These are phyloP conservation scores for Buathra laborator DNA, from an alignment of 2,888 invertebrate species.

Conservation along the genomic window DNA sequence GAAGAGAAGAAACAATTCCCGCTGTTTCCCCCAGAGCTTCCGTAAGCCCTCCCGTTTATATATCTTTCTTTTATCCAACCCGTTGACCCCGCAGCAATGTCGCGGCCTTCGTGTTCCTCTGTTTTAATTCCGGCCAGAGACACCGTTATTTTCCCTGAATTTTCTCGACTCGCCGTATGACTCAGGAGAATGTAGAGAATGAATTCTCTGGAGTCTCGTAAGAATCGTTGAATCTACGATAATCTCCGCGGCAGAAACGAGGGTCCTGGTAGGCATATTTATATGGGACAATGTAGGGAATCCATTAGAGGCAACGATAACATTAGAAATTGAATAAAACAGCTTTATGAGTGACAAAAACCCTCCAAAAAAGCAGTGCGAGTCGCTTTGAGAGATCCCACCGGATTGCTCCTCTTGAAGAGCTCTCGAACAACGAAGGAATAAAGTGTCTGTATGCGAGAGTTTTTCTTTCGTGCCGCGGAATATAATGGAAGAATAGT, in stretches of 20 bases:
- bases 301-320: neutral
- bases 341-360: neutral
- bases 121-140: neutral
- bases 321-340: neutral
- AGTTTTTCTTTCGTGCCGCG: constrained; percentile 39
- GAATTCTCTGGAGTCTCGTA: no score
- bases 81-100: constrained; percentile 3
- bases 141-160: neutral
- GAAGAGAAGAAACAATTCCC: constrained; percentile 22
- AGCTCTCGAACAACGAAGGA: neutral
- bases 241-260: no score
- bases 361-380: neutral
- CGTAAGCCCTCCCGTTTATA: neutral
- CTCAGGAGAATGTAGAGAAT: no score
- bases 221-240: no score
- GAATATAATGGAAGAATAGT: constrained; percentile 44
- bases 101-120: neutral
- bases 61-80: neutral
- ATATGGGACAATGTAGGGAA: neutral
- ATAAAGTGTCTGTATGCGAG: constrained; percentile 2
- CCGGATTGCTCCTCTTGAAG: neutral
- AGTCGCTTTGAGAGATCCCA: neutral
- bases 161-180: no score
- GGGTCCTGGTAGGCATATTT: neutral
- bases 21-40: constrained; percentile 30